Conservation (phyloP, 2,113 vertebrate genomes). For the Proteles cristata region DNA sequence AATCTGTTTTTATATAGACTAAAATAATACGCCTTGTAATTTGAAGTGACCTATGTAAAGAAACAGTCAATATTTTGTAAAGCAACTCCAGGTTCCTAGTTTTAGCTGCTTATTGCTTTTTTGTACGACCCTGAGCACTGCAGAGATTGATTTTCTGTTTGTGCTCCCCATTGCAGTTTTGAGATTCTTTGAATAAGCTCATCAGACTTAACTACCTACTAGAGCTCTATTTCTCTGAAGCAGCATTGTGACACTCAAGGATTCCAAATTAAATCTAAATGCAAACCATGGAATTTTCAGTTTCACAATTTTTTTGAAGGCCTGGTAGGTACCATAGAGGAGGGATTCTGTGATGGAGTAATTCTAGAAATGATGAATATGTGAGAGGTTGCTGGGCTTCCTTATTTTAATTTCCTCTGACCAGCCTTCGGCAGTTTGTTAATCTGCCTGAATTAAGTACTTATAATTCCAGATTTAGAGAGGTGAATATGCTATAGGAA, state of each 20-base stretch:
- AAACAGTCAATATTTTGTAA: not conserved
- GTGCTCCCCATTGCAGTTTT: conserved; percentile 60
- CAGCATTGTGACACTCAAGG: conserved; percentile 72
- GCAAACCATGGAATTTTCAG: conserved; percentile 70
- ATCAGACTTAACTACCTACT: conserved; percentile 61
- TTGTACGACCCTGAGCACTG: not conserved
- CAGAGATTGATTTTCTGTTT: conserved; percentile 70
- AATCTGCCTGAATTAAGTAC: conserved; percentile 75
- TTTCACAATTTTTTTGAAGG: conserved; percentile 62
- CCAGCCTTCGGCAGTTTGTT: conserved; percentile 66
- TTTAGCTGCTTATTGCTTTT: conserved; percentile 21
- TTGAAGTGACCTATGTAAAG: not conserved
- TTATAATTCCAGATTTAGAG: conserved; percentile 20
- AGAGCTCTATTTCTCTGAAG: conserved; percentile 43
- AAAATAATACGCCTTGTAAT: conserved; percentile 16
- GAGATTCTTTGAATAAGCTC: conserved; percentile 69
- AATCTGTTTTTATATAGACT: not conserved
- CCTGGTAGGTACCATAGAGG: conserved; percentile 68
- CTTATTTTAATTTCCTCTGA: conserved; percentile 80
- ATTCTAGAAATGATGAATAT: conserved; percentile 77
- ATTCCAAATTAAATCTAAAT: conserved; percentile 81
- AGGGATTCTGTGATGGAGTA: conserved; percentile 71
- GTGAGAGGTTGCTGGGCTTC: conserved; percentile 73
- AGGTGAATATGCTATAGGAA: not conserved
- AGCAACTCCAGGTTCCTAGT: not conserved